These are phyloP conservation scores for Scrobipalpa atriplicella DNA, from an alignment of 2,888 invertebrate species.

Conservation along the genomic window DNA sequence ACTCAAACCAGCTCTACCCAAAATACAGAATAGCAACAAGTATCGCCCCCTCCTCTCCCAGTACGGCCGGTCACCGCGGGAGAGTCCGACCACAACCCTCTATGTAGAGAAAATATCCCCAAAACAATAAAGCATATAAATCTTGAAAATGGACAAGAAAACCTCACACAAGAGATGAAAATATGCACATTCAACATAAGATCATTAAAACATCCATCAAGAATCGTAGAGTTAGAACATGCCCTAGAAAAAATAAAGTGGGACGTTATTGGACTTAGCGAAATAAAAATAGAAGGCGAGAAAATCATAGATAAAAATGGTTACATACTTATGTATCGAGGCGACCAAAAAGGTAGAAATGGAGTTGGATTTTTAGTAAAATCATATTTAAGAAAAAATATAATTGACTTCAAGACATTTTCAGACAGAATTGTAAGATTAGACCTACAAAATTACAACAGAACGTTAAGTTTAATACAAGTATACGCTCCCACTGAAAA, in stretches of 20 bases:
- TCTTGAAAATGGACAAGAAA: too few species aligned
- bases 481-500: conserved; percentile 7
- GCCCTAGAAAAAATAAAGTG: not conserved
- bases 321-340: not conserved
- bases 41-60: not conserved
- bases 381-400: not conserved
- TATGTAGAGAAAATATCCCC: too few species aligned
- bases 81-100: conserved; percentile 2
- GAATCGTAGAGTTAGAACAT: not conserved
- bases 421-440: conserved; percentile 9
- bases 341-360: not conserved
- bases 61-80: conserved; percentile 10
- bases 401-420: not conserved
- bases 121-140: too few species aligned
- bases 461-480: not conserved
- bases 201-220: not conserved
- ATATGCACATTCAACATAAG: too few species aligned
- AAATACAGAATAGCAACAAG: not conserved
- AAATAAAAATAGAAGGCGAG: not conserved
- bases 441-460: not conserved
- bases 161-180: too few species aligned
- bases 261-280: not conserved
- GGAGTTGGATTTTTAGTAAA: conserved; percentile 17
- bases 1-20: not conserved
- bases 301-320: not conserved